These are phyloP conservation scores for Holacanthus passer DNA, from an alignment of 2,113 vertebrate species.

Conservation along the genomic window DNA sequence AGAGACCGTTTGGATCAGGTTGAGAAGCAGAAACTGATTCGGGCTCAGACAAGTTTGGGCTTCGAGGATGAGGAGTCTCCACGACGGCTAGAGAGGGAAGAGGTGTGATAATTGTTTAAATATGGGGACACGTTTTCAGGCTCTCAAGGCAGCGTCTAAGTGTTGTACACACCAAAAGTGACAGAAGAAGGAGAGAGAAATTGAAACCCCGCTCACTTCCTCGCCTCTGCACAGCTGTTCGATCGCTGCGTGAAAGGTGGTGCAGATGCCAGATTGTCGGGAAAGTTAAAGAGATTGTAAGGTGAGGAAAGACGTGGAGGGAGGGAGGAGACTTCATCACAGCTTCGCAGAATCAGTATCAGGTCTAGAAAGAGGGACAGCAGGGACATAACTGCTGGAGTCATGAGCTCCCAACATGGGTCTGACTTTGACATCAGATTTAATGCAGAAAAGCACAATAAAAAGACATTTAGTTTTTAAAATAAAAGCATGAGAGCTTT, in stretches of 20 bases:
- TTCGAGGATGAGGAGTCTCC: too few relatives aligned
- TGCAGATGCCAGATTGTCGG: background rate
- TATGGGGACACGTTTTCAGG: too few relatives aligned
- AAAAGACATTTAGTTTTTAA: background rate
- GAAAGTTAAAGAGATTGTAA: background rate
- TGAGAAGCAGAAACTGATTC: too few relatives aligned
- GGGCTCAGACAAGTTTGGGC: too few relatives aligned
- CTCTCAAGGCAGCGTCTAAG: too few relatives aligned
- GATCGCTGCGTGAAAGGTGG: too few relatives aligned
- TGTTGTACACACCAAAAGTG: background rate
- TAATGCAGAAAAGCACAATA: background rate
- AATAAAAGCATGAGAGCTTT: background rate
- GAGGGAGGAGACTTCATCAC: too few relatives aligned
- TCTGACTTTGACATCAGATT: constrained; percentile 10
- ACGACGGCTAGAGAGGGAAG: too few relatives aligned
- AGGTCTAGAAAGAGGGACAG: background rate
- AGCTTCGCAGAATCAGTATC: too few relatives aligned
- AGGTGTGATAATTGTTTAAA: too few relatives aligned
- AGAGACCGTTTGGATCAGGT: too few relatives aligned
- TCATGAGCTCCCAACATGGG: background rate
- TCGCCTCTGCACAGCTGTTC: background rate
- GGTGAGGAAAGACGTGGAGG: background rate
- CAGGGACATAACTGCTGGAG: background rate
- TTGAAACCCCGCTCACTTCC: background rate
- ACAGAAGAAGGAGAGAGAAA: background rate